Evolutionary conservation across 2,888 invertebrate species (phyloP), one percentile per base, ranked within the genome.

Genomic region (Achlya flavicornis): DNA sequence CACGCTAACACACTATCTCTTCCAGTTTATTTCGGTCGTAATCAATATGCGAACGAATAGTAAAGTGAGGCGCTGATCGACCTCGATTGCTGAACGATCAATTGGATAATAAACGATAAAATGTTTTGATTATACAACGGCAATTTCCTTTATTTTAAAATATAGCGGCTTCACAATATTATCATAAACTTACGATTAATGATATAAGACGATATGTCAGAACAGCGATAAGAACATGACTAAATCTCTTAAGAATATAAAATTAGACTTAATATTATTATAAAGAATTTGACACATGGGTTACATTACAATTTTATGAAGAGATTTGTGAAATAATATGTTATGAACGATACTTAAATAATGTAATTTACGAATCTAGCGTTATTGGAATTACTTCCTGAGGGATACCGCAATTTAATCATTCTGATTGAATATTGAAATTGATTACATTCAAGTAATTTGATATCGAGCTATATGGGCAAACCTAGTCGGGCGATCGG

Each of bases 61-160:
- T 87, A 87, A 88, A 88, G 86, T 80, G 77, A 84, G 81, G 84
- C 53, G 72, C 71, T 85, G 85, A 86, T 87, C 85, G 88, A 84
- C 88, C 87, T 88, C 83, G 76, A 83, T 88, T 84, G 79, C 80
- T 84, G 81, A 86, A 79, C 87, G 87, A 88, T 88, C 82, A 86
- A 85, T 88, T 86, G 89, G 88, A 89, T 81, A 92, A 89, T 91
- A 91, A 92, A 91, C 92, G 88, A 91, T 91, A 90, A 86, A 89
- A 91, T 85, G 81, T 90, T 88, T 89, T 91, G 93, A 90, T 92
- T 92, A 92, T 90, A 92, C 91, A 92, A 92, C 91, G 90, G 92
- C 91, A 91, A 91, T 90, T 90, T 92, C 88, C 91, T 93, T 93
- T 93, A 93, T 92, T 93, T 93, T 92, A 92, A 93, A 93, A 93